Evolutionary conservation across 2,888 invertebrate genomes (phyloP), one percentile per base, ranked within the genome.

Genomic region (Leucoma salicis): DNA sequence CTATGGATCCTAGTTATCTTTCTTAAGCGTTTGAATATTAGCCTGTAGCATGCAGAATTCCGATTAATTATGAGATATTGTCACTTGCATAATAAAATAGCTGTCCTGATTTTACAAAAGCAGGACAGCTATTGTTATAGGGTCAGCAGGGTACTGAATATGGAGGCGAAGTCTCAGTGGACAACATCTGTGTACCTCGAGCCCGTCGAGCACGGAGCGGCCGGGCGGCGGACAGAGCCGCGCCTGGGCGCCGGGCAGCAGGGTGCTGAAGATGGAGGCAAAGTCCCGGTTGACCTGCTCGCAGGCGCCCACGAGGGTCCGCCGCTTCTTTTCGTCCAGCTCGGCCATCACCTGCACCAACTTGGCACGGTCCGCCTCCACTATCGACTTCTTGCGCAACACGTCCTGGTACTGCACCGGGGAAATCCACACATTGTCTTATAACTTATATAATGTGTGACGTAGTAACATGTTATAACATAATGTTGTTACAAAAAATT

Each of bases 101-200:
- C n/a, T n/a, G n/a, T n/a, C n/a, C n/a, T n/a, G n/a, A n/a, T n/a
- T n/a, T n/a, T n/a, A n/a, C n/a, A n/a, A n/a, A n/a, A n/a, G n/a
- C n/a, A n/a, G n/a, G n/a, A n/a, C n/a, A n/a, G n/a, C n/a, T n/a
- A n/a, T n/a, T n/a, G n/a, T n/a, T n/a, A n/a, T n/a, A n/a, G n/a
- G 1, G 98, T 97, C 60, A 99, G 90, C 49, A 99, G 89, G 1
- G 96, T 94, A 49, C 94, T 93, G 86, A 99, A 99, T 75, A 99
- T 99, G 18, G 96, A 95, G 7, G 97, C 96, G 81, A 99, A 99
- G 89, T 99, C 98, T 70, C 92, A 91, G 74, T 97, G 97, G 0
- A 99, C 97, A n/a, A n/a, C n/a, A n/a, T n/a, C n/a, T n/a, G n/a
- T n/a, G n/a, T 35, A 95, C 95, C 91, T 98, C 97, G 0, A 99